These are phyloP conservation scores for Anorthoa munda DNA, from an alignment of 2,888 invertebrate species.

Conservation along the genomic window DNA sequence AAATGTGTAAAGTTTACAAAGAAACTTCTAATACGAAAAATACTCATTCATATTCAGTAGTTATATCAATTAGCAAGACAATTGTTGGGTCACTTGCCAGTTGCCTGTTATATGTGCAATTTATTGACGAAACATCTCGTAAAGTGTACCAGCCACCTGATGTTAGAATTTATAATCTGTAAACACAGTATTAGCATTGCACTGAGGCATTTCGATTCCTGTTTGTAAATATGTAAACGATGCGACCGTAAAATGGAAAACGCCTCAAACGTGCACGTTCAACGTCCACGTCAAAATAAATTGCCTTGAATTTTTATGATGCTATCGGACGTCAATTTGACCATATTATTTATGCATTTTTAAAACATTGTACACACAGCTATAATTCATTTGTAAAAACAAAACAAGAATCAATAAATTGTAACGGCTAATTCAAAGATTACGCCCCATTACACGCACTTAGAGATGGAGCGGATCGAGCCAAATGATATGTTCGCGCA, in stretches of 20 bases:
- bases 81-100: constrained; percentile 46
- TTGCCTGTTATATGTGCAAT: constrained; percentile 14
- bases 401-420: constrained; percentile 85
- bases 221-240: constrained; percentile 45
- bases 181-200: constrained; percentile 44
- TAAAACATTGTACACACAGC: constrained; percentile 52
- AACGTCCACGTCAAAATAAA: constrained; percentile 52
- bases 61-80: constrained; percentile 46
- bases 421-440: constrained; percentile 88
- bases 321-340: constrained; percentile 27
- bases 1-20: constrained; percentile 59
- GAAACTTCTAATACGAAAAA: constrained; percentile 47
- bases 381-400: constrained; percentile 74
- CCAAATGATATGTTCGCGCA: constrained; percentile 86
- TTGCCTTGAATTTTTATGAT: constrained; percentile 46
- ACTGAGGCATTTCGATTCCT: constrained; percentile 19
- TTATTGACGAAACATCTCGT: constrained; percentile 55
- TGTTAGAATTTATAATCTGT: constrained; percentile 36
- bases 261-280: constrained; percentile 23
- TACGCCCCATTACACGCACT: constrained; percentile 86
- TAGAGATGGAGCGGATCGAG: constrained; percentile 80
- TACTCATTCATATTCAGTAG: constrained; percentile 48
- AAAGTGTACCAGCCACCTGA: constrained; percentile 44
- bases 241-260: constrained; percentile 31
- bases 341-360: constrained; percentile 38